Base-by-base conservation (phyloP, 2,113 vertebrate genomes). In the Labeo catla region DNA sequence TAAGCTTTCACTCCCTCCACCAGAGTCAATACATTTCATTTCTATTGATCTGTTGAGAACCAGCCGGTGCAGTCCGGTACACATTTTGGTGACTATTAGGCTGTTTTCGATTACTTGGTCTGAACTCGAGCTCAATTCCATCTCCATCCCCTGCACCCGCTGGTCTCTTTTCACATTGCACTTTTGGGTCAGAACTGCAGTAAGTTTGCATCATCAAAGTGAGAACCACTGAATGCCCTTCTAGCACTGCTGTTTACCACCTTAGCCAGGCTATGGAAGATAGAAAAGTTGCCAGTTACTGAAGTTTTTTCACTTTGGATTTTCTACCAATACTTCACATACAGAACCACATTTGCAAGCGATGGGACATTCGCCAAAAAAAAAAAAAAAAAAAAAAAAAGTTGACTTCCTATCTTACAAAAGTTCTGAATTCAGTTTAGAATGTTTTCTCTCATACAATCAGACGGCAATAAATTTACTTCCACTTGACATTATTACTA, bases 21-120 rank as follows among this genome's bases (percentile, higher is more conserved):
- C 57, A 2, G 47, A 70, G 81, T 82, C 81, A 82, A 70, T 73
- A 36, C 66, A 84, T 84, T 84, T 84, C 50, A 84, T 84, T 73
- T 74, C 66, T 84, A 84, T 73, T 84, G 82, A 84, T 84, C 68
- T 73, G 50, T 13, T 54, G 49, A 73, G 49, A 45, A 57, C 68
- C 36, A 73, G 68, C 21, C 36, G 28, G 76, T 34, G 76, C 76
- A 73, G 82, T 43, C 47, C 9, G 23, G 66, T 57, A 45, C 49
- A 73, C 68, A 59, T 59, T 57, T 73, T 72, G 34, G 52, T n/a
- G 68, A 84, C 68, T 54, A 73, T 84, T 80, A 66, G 39, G 45
- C 79, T 49, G 61, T 66, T 81, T 81, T 81, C 79, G 59, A 81
- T 65, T 81, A 66, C 79, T 49, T n/a, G 43, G 57, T 66, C 45